Base-by-base conservation (phyloP, 2,113 vertebrate genomes). In the Alosa alosa region DNA sequence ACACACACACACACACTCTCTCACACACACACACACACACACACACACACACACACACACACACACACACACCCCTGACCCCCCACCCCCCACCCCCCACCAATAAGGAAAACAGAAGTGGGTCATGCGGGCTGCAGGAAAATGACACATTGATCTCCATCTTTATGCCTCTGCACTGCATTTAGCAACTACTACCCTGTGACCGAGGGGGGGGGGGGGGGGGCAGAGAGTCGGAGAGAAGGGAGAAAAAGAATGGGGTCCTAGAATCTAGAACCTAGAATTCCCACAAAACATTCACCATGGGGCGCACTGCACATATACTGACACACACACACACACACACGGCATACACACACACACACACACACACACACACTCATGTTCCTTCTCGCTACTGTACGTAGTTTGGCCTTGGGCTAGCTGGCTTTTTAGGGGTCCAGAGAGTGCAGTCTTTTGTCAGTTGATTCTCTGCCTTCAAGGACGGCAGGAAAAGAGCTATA, bases 401-500 rank as follows among this genome's bases (percentile, higher is more conserved):
- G 46, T 82, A 49, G n/a, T 82, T 31, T 68, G 82, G 82, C 86
- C 83, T 72, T 55, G 47, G 86, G 85, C 55, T 60, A 22, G 55
- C 82, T 9, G 10, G 10, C 52, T 84, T 55, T 57, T 81, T 81
- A 81, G 57, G 13, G 1, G 10, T 20, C 55, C 3, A 10, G 75
- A 57, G 50, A 25, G 18, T 45, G 60, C 41, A 18, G 45, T 72
- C 52, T 86, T 84, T 88, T 88, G 55, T 47, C 57, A 64, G 84
- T 81, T 49, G 45, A 86, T 86, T 84, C 81, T 4, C 20, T 86
- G 81, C 44, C 41, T 41, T 81, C 36, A 81, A 78, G 17, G 47
- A n/a, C 10, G 44, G 78, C 81, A 44, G n/a, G 47, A 46, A 46
- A 57, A 50, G 41, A 2, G 6, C 52, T 82, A 81, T 22, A 22